Base-by-base conservation (phyloP, 92 coral and sea anemone genomes). In the Epizoanthus rinbou region DNA sequence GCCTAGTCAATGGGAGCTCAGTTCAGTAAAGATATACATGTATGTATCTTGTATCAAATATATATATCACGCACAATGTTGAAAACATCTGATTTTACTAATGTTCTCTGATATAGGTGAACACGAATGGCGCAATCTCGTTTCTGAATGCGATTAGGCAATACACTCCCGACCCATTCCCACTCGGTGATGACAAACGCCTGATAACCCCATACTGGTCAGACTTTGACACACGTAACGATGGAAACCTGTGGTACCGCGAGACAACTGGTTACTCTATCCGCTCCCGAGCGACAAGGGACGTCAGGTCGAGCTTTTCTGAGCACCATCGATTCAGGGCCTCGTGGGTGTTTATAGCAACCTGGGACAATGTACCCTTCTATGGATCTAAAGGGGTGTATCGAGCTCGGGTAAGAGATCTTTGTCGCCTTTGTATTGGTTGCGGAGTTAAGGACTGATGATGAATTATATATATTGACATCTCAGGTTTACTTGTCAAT, bases 151-250 rank as follows among this genome's bases (percentile, higher is more conserved):
- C 43, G 16, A 17, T 86, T 21, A 75, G 43, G 0, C 76, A 68
- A 17, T 64, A 47, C 21, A 43, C 60, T 8, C 89, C 89, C 15
- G 45, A 31, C 14, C 9, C 71, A 19, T 89, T 89, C 63, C 89
- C 92, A 16, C 63, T 69, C 28, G 54, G 17, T 18, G 59, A 75
- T 21, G 8, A 63, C 25, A 81, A 13, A 3, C 76, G 67, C 22
- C 74, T 59, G 21, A 81, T 78, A 18, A 95, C 95, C 1, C 98
- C 98, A 28, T 93, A 70, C 78, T 93, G 98, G 98, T 95, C 98
- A 6, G 98, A 93, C 73, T 90, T 87, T 1, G 89, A 78, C 76
- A 91, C 95, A 0, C 15, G 69, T 22, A 76, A 82, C 64, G 98
- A 95, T 13, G 98, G 98, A 3, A 57, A 87, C 21, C 78, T 91